Base-by-base conservation (phyloP, 2,888 invertebrate genomes). In the Sialis fuliginosa region DNA sequence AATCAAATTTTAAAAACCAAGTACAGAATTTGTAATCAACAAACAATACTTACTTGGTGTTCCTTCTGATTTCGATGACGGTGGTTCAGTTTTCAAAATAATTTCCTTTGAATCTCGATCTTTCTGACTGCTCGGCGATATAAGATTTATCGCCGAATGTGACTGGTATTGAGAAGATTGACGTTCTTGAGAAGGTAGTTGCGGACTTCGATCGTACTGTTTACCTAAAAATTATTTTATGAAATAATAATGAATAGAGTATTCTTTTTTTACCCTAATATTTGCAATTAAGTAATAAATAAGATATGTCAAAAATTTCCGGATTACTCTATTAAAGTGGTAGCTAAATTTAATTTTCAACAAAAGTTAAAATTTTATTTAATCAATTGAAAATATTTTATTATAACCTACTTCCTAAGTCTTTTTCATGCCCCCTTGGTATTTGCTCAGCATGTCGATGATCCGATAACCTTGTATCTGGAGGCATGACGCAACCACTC, bases 41-140 rank as follows among this genome's bases (percentile, higher is more conserved):
- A 22, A 22, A 22, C 12, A 37, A 10, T 37, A 37, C n/a, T 37
- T 37, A 37, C 37, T 12, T 7, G 37, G n/a, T 37, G n/a, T n/a
- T 37, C n/a, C 7, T 10, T 37, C 37, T 37, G 59, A 12, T 9
- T 31, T 30, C 31, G 39, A 31, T 39, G 33, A 13, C 9, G 31
- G 31, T 8, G 39, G 13, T 45, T 45, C 45, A 6, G 39, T 12
- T 45, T 45, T 45, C 7, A 45, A 32, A 12, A 39, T n/a, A 12
- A 45, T 32, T 4, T 45, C 45, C 39, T 45, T 45, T 13, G 30
- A 31, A 13, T 45, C 45, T 39, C 39, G 39, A 37, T 37, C 37
- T 7, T 51, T 52, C 7, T 51, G 52, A 42, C 52, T 53, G 6
- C 54, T 54, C 7, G 54, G 54, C 33, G 54, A 52, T 6, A 56